phyloP scores from a whole-genome alignment of 2,888 invertebrate genomes.

The Tyria jacobaeae region DNA sequence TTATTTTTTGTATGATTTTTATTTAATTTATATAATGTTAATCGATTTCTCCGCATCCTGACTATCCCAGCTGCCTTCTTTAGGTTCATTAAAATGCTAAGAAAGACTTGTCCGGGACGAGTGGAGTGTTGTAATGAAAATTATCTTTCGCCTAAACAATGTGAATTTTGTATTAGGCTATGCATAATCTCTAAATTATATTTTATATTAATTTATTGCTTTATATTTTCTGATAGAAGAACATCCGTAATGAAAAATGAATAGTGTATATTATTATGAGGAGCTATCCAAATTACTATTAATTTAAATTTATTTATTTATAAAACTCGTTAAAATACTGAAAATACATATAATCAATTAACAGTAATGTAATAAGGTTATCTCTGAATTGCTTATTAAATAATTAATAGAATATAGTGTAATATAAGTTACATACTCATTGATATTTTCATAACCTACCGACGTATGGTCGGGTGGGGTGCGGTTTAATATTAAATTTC shows the following conservation, averaged over 20 bases:
- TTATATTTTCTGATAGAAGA: slow-evolving; percentile 25
- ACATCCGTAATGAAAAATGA: slow-evolving; percentile 11
- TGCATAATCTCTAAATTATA: slow-evolving; percentile 19
- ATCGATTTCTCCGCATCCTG: too few relatives aligned
- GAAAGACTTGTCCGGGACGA: slow-evolving; percentile 15
- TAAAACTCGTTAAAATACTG: too few relatives aligned
- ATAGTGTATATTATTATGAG: too few relatives aligned
- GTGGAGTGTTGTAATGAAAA: slow-evolving; percentile 11
- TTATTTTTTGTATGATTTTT: too few relatives aligned
- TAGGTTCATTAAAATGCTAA: too few relatives aligned
- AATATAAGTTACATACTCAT: slow-evolving; percentile 6
- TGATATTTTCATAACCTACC: slow-evolving; percentile 3
- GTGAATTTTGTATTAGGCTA: slow-evolving; percentile 13
- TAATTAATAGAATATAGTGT: slow-evolving; percentile 21
- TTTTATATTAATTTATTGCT: slow-evolving; percentile 35
- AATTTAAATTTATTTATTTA: too few relatives aligned
- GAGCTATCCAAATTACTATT: too few relatives aligned
- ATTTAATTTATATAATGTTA: too few relatives aligned
- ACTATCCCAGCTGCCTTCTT: too few relatives aligned
- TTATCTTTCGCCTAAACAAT: slow-evolving; percentile 13
- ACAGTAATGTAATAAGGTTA: neutral
- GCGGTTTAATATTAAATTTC: too few relatives aligned
- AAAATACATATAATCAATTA: neutral
- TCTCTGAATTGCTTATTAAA: slow-evolving; percentile 7
- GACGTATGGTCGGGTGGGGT: too few relatives aligned